Percentiles rank a stretch among this genome's conserved stretches.
Evolutionary conservation across 2,113 vertebrate species (phyloP).

Genomic region (Ptilonorhynchus violaceus): DNA sequence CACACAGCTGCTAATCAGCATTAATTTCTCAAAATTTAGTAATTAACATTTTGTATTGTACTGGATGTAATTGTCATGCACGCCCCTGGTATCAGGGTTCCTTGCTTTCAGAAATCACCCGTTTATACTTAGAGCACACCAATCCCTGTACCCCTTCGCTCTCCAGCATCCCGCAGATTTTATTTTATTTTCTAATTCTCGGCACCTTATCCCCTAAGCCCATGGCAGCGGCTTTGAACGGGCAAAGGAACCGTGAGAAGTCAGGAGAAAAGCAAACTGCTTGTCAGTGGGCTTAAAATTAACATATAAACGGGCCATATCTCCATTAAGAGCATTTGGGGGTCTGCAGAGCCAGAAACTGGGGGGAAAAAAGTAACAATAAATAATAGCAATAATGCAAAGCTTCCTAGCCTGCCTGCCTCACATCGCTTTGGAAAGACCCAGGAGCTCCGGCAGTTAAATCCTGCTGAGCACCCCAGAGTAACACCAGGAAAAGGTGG

Average conservation of each 20-base stretch:
- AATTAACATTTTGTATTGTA: constrained; percentile 57
- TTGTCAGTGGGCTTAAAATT: constrained; percentile 45
- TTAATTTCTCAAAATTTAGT: constrained; percentile 49
- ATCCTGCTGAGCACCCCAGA: background rate
- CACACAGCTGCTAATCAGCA: constrained; percentile 43
- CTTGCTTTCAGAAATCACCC: constrained; percentile 18
- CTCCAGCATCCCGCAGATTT: constrained; percentile 25
- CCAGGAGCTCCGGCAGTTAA: background rate
- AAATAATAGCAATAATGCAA: background rate
- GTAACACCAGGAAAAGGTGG: fast-evolving
- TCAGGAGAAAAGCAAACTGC: constrained; percentile 36
- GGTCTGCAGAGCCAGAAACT: background rate
- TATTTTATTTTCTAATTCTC: constrained; percentile 46
- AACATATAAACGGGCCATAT: constrained; percentile 11
- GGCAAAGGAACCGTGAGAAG: background rate
- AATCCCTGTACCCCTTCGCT: background rate
- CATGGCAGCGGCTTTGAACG: background rate
- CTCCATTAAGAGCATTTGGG: constrained; percentile 7
- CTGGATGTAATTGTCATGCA: constrained; percentile 33
- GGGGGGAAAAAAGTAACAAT: background rate
- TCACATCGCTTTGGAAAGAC: background rate
- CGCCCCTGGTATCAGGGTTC: background rate
- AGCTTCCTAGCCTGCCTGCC: background rate
- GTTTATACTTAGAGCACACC: background rate
- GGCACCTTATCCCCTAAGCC: constrained; percentile 43